Evolutionary conservation across 2,113 vertebrate species (phyloP).

Genomic region (Oreochromis aureus): DNA sequence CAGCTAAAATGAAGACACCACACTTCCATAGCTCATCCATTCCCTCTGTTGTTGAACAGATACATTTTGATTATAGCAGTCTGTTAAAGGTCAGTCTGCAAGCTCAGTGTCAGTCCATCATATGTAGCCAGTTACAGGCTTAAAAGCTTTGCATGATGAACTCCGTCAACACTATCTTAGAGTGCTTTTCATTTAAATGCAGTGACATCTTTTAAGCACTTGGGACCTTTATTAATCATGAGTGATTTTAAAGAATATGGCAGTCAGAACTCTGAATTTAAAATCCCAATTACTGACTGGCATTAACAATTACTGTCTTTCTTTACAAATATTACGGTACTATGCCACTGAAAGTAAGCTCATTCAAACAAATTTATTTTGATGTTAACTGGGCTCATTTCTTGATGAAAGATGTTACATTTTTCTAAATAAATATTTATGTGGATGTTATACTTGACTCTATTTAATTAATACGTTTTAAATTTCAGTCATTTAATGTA

Average conservation of each 20-base stretch:
- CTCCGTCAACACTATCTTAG: neutral
- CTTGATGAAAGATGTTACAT: neutral
- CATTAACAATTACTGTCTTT: neutral
- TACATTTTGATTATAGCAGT: neutral
- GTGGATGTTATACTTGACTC: neutral
- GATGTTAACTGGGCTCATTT: neutral
- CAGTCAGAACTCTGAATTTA: neutral
- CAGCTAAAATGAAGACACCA: neutral
- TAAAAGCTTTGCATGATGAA: constrained; percentile 21
- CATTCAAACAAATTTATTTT: neutral
- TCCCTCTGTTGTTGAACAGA: neutral
- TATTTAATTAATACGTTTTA: neutral
- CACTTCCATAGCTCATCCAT: neutral
- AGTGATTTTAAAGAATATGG: neutral
- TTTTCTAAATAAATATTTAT: neutral
- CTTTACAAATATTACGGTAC: neutral
- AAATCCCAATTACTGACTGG: neutral
- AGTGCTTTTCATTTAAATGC: constrained; percentile 7
- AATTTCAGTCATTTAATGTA: neutral
- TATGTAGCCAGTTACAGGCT: neutral
- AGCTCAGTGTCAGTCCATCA: constrained; percentile 14
- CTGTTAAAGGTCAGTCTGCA: constrained; percentile 1
- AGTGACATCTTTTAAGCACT: neutral
- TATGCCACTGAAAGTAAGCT: neutral
- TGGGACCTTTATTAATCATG: neutral